Base-by-base conservation (phyloP, 2,113 vertebrate genomes). In the Sturnus vulgaris region DNA sequence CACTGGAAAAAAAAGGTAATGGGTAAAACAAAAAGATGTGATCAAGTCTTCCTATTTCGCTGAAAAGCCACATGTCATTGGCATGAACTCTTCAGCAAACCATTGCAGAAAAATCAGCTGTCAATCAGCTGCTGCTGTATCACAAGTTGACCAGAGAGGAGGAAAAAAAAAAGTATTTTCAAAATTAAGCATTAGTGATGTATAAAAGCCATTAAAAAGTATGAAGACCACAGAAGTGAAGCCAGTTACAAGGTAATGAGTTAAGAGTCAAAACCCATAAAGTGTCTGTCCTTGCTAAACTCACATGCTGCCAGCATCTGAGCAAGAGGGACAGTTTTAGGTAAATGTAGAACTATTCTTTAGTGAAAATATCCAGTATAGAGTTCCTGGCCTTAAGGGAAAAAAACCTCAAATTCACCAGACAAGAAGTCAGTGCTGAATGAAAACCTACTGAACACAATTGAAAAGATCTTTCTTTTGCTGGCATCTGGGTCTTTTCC, bases 1-100 rank as follows among this genome's bases (percentile, higher is more conserved):
- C 90, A 95, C 94, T 96, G 96, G 96, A 97, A 97, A 97, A 96
- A 95, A 88, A 95, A 82, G 82, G 96, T 97, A 95, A 97, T 57
- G 94, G 94, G 96, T 97, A 96, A 96, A 97, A 95, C 82, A 73
- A 95, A 80, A 78, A 94, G 80, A 90, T 64, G 82, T 23, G 95
- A 94, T 88, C 78, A 96, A 90, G 69, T 79, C 88, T 86, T 95
- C 65, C 88, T 95, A 92, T 61, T 96, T 93, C 33, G 1, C 72
- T 90, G 82, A 95, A 96, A 96, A 96, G 79, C 90, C 69, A 44
- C 59, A 30, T 13, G 37, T 33, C 57, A 78, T 79, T 75, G 91
- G 80, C 82, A 88, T 88, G 37, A 93, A 56, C 15, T 16, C 19
- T 64, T 75, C 60, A 86, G 72, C 72, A 81, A 84, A 84, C 80